Conservation (phyloP, 2,888 invertebrate species). For the Dexiosoma caninum region DNA sequence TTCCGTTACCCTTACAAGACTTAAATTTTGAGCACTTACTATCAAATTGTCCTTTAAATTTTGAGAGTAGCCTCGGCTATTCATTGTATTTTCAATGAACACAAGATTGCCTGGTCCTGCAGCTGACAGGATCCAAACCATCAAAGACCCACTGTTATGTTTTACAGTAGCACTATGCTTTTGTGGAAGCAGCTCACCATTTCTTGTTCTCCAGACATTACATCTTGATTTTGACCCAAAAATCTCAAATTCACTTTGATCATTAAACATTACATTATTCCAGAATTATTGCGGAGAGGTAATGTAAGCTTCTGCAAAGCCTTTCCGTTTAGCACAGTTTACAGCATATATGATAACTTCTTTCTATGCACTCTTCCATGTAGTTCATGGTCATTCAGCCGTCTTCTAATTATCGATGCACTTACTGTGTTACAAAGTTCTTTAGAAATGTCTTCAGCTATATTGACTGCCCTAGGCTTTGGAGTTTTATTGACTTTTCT, state of each 20-base stretch:
- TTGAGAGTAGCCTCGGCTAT: too few relatives aligned
- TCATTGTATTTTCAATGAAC: background rate
- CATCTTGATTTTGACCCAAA: background rate
- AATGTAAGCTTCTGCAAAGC: background rate
- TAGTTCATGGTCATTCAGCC: background rate
- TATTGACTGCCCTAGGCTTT: background rate
- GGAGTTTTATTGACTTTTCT: background rate
- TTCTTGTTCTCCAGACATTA: background rate
- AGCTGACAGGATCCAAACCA: background rate
- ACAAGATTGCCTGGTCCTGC: slow-evolving; percentile 4
- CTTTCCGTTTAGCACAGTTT: background rate
- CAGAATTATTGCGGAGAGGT: background rate
- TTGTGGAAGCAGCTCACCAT: background rate
- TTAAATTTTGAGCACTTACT: background rate
- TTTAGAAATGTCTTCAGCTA: background rate
- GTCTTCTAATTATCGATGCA: background rate
- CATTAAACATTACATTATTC: too few relatives aligned
- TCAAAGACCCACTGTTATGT: background rate
- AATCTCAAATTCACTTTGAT: background rate
- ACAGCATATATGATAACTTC: background rate
- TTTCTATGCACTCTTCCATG: background rate
- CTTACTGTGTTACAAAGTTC: background rate
- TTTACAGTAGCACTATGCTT: background rate
- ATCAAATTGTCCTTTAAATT: background rate
- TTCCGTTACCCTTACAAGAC: background rate